These are phyloP conservation scores for Heteropelma amictum DNA, from an alignment of 2,888 invertebrate genomes.

Conservation along the genomic window DNA sequence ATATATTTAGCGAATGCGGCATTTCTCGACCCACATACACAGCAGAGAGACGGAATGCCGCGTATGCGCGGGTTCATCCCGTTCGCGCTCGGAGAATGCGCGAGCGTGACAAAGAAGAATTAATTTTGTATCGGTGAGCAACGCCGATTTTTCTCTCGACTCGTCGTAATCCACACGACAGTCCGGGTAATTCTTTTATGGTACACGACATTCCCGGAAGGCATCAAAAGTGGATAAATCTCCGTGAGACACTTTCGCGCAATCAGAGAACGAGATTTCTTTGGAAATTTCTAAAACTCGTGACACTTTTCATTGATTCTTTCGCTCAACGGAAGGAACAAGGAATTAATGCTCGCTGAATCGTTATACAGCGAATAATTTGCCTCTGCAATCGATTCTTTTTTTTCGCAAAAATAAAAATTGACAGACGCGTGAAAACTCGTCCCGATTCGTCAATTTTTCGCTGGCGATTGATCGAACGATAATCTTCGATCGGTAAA, in stretches of 20 bases:
- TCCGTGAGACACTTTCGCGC: not conserved
- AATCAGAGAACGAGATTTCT: not conserved
- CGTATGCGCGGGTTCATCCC: slow-evolving; percentile 67
- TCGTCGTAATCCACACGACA: not conserved
- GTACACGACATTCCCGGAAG: not conserved
- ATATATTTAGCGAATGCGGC: slow-evolving; percentile 73
- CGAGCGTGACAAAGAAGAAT: slow-evolving; percentile 54
- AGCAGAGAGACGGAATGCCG: slow-evolving; percentile 70
- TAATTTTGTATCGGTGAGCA: slow-evolving; percentile 35
- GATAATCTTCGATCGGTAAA: too few species aligned
- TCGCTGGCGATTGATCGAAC: too few species aligned
- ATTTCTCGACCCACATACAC: slow-evolving; percentile 76
- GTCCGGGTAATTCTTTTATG: not conserved
- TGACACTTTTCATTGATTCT: too few species aligned
- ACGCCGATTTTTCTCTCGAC: not conserved
- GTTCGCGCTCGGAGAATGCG: slow-evolving; percentile 16
- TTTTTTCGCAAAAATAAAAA: too few species aligned
- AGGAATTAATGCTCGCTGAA: too few species aligned
- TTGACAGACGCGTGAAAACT: too few species aligned
- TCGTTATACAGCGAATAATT: too few species aligned
- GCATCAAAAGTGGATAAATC: not conserved
- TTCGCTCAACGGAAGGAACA: too few species aligned
- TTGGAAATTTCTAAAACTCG: too few species aligned
- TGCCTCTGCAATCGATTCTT: too few species aligned
- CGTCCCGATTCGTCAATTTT: too few species aligned